A percentile compares a stretch with the other conserved stretches of the same genome.
Evolutionary conservation across 1,140 invertebrate species (phyloP).

Genomic region (Leptopilina boulardi): DNA sequence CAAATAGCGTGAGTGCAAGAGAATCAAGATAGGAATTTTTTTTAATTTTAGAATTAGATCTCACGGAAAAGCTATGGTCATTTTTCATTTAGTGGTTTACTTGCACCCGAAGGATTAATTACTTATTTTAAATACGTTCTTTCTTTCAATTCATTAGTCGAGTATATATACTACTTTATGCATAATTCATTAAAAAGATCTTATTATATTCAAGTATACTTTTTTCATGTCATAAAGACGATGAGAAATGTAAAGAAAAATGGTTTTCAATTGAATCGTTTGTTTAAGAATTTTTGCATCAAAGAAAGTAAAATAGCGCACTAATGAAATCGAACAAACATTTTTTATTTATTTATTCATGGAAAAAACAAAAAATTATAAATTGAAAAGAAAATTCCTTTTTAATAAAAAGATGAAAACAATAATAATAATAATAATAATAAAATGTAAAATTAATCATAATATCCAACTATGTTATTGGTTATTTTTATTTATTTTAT

Average conservation of each 20-base stretch:
- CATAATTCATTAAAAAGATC: slow-evolving; percentile 20
- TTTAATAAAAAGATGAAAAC: too few relatives aligned
- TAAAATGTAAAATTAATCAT: too few relatives aligned
- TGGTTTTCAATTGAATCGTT: not conserved
- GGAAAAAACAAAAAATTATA: too few relatives aligned
- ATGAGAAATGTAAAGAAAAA: slow-evolving; percentile 12
- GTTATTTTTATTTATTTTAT: too few relatives aligned
- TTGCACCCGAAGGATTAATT: not conserved
- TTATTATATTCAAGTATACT: not conserved
- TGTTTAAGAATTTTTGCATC: not conserved
- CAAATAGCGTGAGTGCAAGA: not conserved
- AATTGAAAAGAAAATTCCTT: too few relatives aligned
- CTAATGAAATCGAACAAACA: not conserved
- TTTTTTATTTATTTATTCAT: not conserved
- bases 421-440: too few relatives aligned
- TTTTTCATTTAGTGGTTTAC: not conserved
- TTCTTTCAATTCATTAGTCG: slow-evolving; percentile 27
- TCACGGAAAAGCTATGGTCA: not conserved
- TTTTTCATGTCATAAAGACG: slow-evolving; percentile 2
- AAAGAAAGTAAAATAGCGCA: not conserved
- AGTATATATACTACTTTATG: slow-evolving; percentile 26
- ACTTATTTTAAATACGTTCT: not conserved
- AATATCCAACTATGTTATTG: too few relatives aligned
- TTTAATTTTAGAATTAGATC: not conserved
- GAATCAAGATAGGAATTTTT: not conserved